These are phyloP conservation scores for Acipenser transmontanus DNA, from an alignment of 2,797 vertebrate genomes.

Conservation along the genomic window DNA sequence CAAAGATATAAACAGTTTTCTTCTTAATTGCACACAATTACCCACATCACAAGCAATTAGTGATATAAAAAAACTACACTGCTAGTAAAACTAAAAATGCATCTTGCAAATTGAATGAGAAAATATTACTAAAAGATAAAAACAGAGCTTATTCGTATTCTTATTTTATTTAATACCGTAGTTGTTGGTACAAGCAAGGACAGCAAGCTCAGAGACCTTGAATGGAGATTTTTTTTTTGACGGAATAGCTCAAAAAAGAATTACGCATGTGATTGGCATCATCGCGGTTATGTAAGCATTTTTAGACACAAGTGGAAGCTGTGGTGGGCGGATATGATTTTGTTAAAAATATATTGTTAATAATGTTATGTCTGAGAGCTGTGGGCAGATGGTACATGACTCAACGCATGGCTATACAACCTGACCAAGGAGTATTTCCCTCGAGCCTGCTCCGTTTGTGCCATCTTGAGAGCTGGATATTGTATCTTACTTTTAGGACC, in stretches of 20 bases:
- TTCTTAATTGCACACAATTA: no score
- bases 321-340: slow-evolving; percentile 2
- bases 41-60: no score
- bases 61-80: no score
- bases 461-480: no score
- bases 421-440: not conserved
- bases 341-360: slow-evolving; percentile 13
- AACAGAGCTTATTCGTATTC: not conserved
- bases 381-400: slow-evolving; percentile 4
- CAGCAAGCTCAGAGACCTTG: no score
- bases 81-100: not conserved
- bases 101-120: not conserved
- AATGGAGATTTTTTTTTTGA: no score
- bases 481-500: no score
- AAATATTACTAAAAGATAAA: slow-evolving; percentile 7
- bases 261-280: not conserved
- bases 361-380: slow-evolving; percentile 9
- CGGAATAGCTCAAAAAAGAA: not conserved
- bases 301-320: not conserved
- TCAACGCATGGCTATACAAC: slow-evolving; percentile 6
- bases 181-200: no score
- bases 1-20: no score
- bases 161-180: no score
- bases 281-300: not conserved
- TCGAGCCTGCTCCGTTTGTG: no score